Conservation (phyloP, 2,113 vertebrate genomes). For the Lipophrys pholis region DNA sequence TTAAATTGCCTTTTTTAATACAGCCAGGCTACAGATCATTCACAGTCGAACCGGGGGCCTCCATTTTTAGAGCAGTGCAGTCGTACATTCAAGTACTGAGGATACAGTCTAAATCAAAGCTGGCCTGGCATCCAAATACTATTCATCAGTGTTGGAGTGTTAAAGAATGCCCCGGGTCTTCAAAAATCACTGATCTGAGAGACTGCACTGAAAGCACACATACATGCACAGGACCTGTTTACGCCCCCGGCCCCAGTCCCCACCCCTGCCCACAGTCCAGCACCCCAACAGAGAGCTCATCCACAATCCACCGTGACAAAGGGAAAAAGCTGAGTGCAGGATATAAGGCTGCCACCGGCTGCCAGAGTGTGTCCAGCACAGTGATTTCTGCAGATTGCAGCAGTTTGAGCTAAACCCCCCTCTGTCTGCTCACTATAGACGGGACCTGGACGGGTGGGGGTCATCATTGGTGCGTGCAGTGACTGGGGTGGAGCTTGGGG, state of each 20-base stretch:
- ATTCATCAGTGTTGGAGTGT: conserved; percentile 2
- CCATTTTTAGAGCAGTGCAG: too few relatives aligned
- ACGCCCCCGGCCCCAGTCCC: conserved; percentile 44
- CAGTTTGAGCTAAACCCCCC: conserved; percentile 80
- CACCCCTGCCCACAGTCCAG: conserved; percentile 55
- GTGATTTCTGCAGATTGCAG: conserved; percentile 82
- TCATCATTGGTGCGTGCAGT: conserved; percentile 51
- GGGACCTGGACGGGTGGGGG: conserved; percentile 56
- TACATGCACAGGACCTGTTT: conserved; percentile 57
- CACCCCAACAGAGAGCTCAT: conserved; percentile 64
- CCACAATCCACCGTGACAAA: conserved; percentile 81
- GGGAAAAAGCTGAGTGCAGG: conserved; percentile 82
- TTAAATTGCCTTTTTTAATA: too few relatives aligned
- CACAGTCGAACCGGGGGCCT: too few relatives aligned
- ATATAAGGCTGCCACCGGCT: conserved; percentile 71
- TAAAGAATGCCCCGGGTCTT: conserved; percentile 15
- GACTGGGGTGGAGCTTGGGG: conserved; percentile 36
- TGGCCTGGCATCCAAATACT: conserved; percentile 1
- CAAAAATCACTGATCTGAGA: conserved; percentile 22
- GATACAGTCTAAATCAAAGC: neutral
- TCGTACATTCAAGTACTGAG: too few relatives aligned
- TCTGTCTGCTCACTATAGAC: conserved; percentile 79
- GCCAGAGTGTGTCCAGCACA: conserved; percentile 74
- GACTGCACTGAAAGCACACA: conserved; percentile 18
- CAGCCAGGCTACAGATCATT: too few relatives aligned